A percentile compares a stretch with the other conserved stretches of the same genome.
Conservation (phyloP, 2,113 vertebrate species). For the Tautogolabrus adspersus region DNA sequence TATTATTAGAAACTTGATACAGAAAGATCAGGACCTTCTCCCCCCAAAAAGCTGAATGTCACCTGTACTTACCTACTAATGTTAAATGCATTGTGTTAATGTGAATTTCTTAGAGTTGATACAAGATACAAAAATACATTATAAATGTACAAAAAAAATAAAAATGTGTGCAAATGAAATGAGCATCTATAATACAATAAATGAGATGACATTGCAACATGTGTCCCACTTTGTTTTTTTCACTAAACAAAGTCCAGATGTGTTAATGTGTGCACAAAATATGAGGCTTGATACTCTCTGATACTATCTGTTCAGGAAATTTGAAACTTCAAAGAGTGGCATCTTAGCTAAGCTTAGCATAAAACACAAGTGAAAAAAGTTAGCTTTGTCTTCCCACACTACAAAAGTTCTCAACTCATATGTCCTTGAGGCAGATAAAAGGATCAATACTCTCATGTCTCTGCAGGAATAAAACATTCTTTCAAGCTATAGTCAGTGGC, state of each 20-base stretch:
- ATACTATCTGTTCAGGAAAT: no score
- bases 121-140: slow-evolving; percentile 71
- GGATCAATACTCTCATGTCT: no score
- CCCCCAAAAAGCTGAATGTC: slow-evolving; percentile 74
- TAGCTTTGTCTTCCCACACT: no score
- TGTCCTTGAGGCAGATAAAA: no score
- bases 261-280: no score
- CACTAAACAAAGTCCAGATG: background rate
- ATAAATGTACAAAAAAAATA: slow-evolving; percentile 71
- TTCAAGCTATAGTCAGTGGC: background rate
- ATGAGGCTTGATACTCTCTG: no score
- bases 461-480: no score
- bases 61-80: slow-evolving; percentile 82
- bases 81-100: slow-evolving; percentile 84
- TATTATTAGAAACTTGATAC: slow-evolving; percentile 35
- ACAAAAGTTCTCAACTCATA: no score
- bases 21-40: slow-evolving; percentile 54
- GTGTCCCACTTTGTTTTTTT: slow-evolving; percentile 43
- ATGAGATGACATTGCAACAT: slow-evolving; percentile 74
- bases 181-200: slow-evolving; percentile 80
- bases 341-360: no score
- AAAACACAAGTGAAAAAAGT: no score
- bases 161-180: slow-evolving; percentile 72
- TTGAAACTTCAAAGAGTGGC: no score
- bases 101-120: slow-evolving; percentile 85